These are phyloP conservation scores for Drosophila pullipes DNA, from an alignment of 2,888 invertebrate species.

Conservation along the genomic window DNA sequence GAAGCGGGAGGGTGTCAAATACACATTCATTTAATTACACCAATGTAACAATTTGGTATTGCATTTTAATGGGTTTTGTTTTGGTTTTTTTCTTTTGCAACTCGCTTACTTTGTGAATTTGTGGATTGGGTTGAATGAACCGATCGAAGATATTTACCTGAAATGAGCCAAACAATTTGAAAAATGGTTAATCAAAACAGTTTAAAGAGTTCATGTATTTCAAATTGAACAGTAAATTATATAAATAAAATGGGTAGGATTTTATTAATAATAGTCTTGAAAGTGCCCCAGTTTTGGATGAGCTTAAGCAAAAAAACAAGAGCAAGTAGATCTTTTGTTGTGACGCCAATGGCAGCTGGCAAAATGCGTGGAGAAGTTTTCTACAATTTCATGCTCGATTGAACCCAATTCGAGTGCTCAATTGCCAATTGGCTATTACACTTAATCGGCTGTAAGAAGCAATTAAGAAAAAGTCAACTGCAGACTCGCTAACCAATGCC, in stretches of 20 bases:
- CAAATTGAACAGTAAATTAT: neutral
- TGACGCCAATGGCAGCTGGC: conserved; percentile 21
- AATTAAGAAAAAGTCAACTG: conserved; percentile 75
- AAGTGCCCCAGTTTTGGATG: neutral
- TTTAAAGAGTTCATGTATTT: neutral
- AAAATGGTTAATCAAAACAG: conserved; percentile 12
- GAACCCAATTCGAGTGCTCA: conserved; percentile 43
- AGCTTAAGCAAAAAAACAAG: neutral
- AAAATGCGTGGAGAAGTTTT: conserved; percentile 11
- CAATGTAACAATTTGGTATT: conserved; percentile 12
- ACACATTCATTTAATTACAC: conserved; percentile 49
- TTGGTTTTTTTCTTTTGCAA: conserved; percentile 14
- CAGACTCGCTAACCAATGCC: conserved; percentile 60
- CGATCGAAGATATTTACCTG: conserved; percentile 55
- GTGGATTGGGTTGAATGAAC: neutral
- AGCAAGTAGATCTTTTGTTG: neutral
- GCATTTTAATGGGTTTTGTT: conserved; percentile 16
- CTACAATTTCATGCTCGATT: conserved; percentile 69
- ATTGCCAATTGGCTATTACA: conserved; percentile 45
- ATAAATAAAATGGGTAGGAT: too few species aligned
- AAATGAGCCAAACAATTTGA: conserved; percentile 42
- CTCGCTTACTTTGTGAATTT: conserved; percentile 17
- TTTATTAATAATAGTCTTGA: neutral
- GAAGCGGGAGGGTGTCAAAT: conserved; percentile 36
- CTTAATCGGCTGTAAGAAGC: conserved; percentile 68